Evolutionary conservation across 2,113 vertebrate genomes (phyloP).

Genomic region (Platysteira castanea): DNA sequence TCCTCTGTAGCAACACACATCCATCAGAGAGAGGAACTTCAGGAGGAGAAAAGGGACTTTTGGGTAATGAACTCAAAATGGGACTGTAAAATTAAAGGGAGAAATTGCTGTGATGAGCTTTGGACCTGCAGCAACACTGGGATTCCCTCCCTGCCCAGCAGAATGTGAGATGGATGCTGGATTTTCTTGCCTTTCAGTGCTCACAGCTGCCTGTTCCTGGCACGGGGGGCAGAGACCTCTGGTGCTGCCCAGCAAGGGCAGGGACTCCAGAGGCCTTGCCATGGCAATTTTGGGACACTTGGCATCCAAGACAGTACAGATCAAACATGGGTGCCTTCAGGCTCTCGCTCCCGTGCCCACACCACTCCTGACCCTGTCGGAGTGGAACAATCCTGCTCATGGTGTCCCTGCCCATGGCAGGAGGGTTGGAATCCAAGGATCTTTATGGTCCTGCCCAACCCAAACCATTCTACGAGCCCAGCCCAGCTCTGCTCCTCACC

Average conservation of each 20-base stretch:
- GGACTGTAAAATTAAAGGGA: not conserved
- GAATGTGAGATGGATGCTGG: not conserved
- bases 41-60: not conserved
- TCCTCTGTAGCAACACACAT: not conserved
- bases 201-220: not conserved
- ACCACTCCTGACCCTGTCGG: not conserved
- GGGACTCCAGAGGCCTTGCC: not conserved
- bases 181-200: constrained; percentile 20
- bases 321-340: not conserved
- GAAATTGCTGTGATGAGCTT: not conserved
- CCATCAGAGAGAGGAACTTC: not conserved
- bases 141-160: not conserved
- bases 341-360: not conserved
- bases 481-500: not conserved
- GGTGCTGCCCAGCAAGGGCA: not conserved
- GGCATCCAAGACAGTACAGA: not conserved
- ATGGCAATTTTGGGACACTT: not conserved
- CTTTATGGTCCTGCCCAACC: not conserved
- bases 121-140: not conserved
- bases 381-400: not conserved
- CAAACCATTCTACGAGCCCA: not conserved
- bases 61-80: not conserved
- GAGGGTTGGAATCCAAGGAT: not conserved
- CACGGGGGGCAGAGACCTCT: not conserved
- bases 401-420: not conserved